A percentile compares a stretch with the other conserved stretches of the same genome.
Evolutionary conservation across 1,140 invertebrate species (phyloP).

Genomic region (Euglossa dilemma): DNA sequence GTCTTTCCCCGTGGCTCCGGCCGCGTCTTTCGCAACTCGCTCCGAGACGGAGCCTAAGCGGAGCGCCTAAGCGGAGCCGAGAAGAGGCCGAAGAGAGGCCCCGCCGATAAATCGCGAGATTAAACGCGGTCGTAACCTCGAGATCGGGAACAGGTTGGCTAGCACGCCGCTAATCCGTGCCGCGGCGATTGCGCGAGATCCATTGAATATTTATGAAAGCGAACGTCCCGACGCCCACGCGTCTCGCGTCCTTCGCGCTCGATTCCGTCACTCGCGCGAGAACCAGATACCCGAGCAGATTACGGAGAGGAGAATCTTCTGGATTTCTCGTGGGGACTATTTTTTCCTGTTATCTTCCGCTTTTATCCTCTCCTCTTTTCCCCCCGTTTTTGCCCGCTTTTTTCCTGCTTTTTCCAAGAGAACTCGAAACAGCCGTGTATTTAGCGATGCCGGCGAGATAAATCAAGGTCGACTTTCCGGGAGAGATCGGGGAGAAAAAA

Average conservation of each 20-base stretch:
- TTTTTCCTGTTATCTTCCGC: too few relatives aligned
- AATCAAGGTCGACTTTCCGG: neutral
- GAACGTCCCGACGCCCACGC: neutral
- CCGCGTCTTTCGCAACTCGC: neutral
- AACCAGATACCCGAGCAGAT: too few relatives aligned
- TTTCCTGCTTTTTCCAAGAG: too few relatives aligned
- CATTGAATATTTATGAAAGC: slow-evolving; percentile 37
- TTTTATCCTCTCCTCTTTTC: too few relatives aligned
- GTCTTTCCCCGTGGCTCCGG: neutral
- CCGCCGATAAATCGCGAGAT: slow-evolving; percentile 23
- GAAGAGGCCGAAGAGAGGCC: too few relatives aligned
- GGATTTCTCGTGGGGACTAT: too few relatives aligned
- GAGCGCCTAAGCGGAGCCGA: too few relatives aligned
- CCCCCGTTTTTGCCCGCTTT: too few relatives aligned
- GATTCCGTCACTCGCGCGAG: too few relatives aligned
- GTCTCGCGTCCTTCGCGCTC: neutral
- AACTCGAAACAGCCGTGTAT: neutral
- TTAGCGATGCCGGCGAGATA: neutral
- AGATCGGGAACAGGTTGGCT: slow-evolving; percentile 6
- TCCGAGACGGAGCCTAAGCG: neutral
- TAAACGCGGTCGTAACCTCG: slow-evolving; percentile 19
- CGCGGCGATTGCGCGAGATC: slow-evolving; percentile 14
- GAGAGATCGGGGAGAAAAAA: neutral
- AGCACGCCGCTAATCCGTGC: neutral
- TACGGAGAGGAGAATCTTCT: too few relatives aligned